Conservation (phyloP, 2,797 vertebrate genomes). For the Dendrocincla tyrannina region DNA sequence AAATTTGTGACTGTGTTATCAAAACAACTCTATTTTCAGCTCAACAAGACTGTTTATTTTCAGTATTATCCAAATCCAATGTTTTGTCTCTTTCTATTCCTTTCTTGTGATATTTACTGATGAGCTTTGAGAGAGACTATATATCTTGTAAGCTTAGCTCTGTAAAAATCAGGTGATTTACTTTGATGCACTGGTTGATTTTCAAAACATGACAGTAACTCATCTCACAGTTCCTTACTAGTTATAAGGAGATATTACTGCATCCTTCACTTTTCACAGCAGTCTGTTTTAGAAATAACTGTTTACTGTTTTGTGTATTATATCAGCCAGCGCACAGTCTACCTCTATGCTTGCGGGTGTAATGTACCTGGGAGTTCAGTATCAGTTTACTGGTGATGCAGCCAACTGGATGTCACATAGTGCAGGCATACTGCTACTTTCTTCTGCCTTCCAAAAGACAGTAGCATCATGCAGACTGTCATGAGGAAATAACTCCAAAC, state of each 20-base stretch:
- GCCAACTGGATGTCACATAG: rapidly evolving
- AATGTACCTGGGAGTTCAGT: neutral
- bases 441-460: neutral
- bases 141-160: neutral
- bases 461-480: neutral
- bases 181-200: neutral
- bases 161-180: neutral
- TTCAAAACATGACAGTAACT: neutral
- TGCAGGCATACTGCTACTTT: neutral
- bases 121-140: neutral
- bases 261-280: neutral
- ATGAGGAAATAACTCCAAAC: neutral
- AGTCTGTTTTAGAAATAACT: neutral
- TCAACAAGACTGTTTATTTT: neutral
- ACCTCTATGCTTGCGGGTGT: neutral
- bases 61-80: neutral
- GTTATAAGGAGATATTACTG: neutral
- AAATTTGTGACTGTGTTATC: neutral
- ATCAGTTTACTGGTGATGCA: neutral
- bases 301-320: neutral
- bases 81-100: neutral
- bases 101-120: neutral
- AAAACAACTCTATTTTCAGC: neutral
- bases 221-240: neutral
- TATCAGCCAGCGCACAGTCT: neutral